Evolutionary conservation across 2,797 vertebrate species (phyloP), one percentile per base, ranked within the genome.

Genomic region (Microctenopoma stevenorrisi): DNA sequence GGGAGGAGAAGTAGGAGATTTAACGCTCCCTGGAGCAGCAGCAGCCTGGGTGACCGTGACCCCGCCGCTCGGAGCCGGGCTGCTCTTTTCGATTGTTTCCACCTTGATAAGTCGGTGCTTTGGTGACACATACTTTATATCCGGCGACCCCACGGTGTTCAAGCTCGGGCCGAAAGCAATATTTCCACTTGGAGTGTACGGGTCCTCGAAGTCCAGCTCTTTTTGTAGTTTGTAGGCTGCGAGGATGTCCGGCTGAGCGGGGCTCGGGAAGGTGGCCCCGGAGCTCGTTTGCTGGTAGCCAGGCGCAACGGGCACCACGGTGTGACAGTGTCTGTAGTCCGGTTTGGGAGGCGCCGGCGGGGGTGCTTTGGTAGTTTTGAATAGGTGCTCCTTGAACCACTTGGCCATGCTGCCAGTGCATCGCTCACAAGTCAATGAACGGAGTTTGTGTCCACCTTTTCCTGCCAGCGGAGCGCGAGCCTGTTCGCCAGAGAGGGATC

Each of bases 301-400:
- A 13, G 89, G 91, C 88, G 91, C 59, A 78, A 93, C 25, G 83
- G 93, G 85, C 52, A 84, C 92, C 83, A 88, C 76, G 90, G 89
- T 58, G 87, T 92, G 86, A 86, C 95, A 95, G 79, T 93, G 89
- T 76, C 95, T 92, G 94, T 97, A 98, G 94, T 97, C 96, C 78
- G 96, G 96, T 66, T 97, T 97, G 46, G 96, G 96, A 54, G 96
- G 96, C 75, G 96, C 96, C 86, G 96, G 96, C 49, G 96, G 95
- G 47, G 94, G 89, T 60, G 95, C 92, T 93, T 96, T 97, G 93
- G 94, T 91, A 90, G 96, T 96, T 93, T 96, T 96, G 95, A 98
- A 98, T 92, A 98, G 94, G 92, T 97, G 96, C 88, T 98, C 97
- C 93, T 96, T 97, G 90, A 98, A 95, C 97, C 97, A 98, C 94